Evolutionary conservation across 1,140 invertebrate genomes (phyloP), one percentile per base, ranked within the genome.

Genomic region (Nymphalis io): DNA sequence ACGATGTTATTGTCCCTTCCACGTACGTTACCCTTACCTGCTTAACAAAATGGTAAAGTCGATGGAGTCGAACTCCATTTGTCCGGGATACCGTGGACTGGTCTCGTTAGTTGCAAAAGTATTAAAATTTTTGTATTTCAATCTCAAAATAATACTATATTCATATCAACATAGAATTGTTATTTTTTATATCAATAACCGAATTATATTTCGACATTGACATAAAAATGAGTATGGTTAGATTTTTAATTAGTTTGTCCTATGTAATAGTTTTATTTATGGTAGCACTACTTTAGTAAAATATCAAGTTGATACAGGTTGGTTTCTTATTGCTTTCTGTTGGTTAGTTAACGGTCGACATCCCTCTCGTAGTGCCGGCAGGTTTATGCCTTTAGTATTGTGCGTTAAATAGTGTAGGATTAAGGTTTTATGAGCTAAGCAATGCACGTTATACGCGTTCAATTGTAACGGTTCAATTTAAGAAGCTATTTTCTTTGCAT

Each of bases 231-330:
- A 13, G 16, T 18, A 13, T 20, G 48, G 21, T 21, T 51, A 18
- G 10, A 12, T 55, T 55, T 4, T 55, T 15, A 55, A 55, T 12
- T 15, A 21, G 21, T 27, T 55, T 55, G 51, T 55, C 60, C 60
- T 63, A 63, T 18, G 0, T 65, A 39, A 65, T 27, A 57, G 33
- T 60, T 62, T 8, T 12, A 33, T 23, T 38, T 33, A 38, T 53
- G 61, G 61, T 33, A 63, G 33, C 48, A 21, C 61, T 55, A 59
- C 27, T 38, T 33, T 27, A 63, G 16, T 63, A 63, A 63, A 63
- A 63, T 63, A 68, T 68, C 59, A 61, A 60, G 66, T 68, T 55
- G 58, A 68, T 68, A 68, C 66, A 60, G 66, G 66, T 68, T 68
- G 61, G n/a, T 63, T 63, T 51, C 61, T 63, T 63, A 8, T 63